Conservation (phyloP, 1,140 invertebrate species). For the Nephotettix cincticeps region DNA sequence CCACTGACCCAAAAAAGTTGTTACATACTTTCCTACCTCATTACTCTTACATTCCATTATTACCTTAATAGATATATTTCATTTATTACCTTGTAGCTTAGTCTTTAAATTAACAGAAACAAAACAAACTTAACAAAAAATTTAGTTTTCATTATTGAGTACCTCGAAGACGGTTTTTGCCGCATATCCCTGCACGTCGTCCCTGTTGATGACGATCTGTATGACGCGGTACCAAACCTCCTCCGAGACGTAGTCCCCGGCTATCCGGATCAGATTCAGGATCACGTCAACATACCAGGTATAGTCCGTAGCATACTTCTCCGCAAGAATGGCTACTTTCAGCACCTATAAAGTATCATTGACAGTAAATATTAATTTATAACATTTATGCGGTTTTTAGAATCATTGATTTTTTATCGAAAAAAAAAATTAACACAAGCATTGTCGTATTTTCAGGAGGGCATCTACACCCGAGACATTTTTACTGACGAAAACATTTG, state of each 20-base stretch:
- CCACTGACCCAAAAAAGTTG: too few relatives aligned
- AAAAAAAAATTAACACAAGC: too few relatives aligned
- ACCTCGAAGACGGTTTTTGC: conserved; percentile 99
- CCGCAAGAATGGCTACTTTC: conserved; percentile 98
- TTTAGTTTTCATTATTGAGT: too few relatives aligned
- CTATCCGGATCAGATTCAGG: conserved; percentile 97
- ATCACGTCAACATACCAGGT: conserved; percentile 99
- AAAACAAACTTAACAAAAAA: not conserved
- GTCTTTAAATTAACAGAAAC: not conserved
- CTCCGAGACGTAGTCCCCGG: conserved; percentile 97
- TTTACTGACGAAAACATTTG: too few relatives aligned
- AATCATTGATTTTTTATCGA: too few relatives aligned
- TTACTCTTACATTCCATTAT: too few relatives aligned
- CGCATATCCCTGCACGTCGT: conserved; percentile 99
- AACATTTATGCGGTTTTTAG: too few relatives aligned
- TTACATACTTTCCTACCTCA: too few relatives aligned
- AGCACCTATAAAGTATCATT: conserved; percentile 62
- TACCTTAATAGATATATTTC: too few relatives aligned
- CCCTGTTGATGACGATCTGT: conserved; percentile 99
- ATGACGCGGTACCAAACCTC: conserved; percentile 99
- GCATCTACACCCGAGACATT: too few relatives aligned
- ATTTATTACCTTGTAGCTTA: not conserved
- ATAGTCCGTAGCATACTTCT: conserved; percentile 99
- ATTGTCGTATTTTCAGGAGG: too few relatives aligned
- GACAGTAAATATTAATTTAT: too few relatives aligned